These are phyloP conservation scores for Acanthis flammea DNA, from an alignment of 2,797 vertebrate genomes.

Conservation along the genomic window DNA sequence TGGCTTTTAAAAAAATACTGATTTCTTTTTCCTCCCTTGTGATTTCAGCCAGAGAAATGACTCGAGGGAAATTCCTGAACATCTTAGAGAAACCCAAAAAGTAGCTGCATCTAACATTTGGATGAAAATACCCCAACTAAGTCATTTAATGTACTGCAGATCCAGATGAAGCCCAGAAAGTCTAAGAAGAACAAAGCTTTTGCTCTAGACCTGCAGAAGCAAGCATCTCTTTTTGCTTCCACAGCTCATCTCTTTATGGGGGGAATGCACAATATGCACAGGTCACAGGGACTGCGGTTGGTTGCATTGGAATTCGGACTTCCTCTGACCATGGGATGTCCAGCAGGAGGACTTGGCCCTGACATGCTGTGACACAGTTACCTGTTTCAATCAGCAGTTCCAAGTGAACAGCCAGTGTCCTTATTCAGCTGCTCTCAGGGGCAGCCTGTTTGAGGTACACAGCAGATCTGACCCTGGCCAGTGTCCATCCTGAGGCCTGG, in stretches of 20 bases:
- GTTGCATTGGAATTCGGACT: neutral
- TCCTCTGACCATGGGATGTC: neutral
- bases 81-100: slow-evolving; percentile 97
- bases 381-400: neutral
- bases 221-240: neutral
- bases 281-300: neutral
- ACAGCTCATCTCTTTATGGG: neutral
- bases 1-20: slow-evolving; percentile 10
- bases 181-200: slow-evolving; percentile 3
- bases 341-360: neutral
- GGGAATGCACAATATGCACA: neutral
- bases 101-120: slow-evolving; percentile 64
- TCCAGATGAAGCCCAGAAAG: slow-evolving; percentile 1
- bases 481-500: neutral
- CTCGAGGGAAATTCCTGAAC: slow-evolving; percentile 96
- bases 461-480: neutral
- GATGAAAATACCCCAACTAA: neutral
- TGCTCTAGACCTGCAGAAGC: slow-evolving; percentile 13
- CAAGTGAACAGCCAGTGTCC: neutral
- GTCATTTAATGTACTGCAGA: neutral
- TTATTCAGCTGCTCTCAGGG: neutral
- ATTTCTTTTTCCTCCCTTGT: slow-evolving; percentile 58
- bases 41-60: slow-evolving; percentile 95
- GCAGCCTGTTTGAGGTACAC: neutral
- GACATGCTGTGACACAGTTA: neutral